Evolutionary conservation across 1,140 invertebrate species (phyloP), one percentile per base, ranked within the genome.

Genomic region (Heliothis virescens): DNA sequence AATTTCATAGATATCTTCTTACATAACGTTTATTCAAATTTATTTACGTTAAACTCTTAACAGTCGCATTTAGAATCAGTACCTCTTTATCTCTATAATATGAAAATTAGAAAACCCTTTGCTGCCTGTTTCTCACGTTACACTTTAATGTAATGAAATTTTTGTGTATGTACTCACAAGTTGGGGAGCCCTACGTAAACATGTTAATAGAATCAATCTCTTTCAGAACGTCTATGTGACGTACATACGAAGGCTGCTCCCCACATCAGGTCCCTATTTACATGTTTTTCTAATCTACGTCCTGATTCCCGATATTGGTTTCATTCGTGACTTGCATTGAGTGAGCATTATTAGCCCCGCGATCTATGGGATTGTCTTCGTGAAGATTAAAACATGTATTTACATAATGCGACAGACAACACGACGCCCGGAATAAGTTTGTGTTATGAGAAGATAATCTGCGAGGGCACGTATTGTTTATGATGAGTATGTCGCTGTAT

Each of bases 281-380:
- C 87, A 90, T 92, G 88, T 89, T 92, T 89, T 86, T 85, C 85
- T 81, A 86, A 91, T 92, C 86, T 90, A 87, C 85, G 88, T 89
- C 67, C 82, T 86, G 81, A 91, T 90, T 89, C 67, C 82, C 85
- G 82, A 91, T 90, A 92, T 93, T 88, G 85, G 84, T 79, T 79
- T 81, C 65, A 85, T 79, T 72, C 92, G 92, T 92, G 92, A 91
- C 91, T 90, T 87, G 92, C 87, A 92, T 92, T 62, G 71, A 84
- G 21, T 63, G 48, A 79, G 85, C 83, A 73, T 50, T 87, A 89
- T 88, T 88, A 86, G 82, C 60, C 79, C 57, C 81, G 48, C 26
- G 59, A 5, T 41, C 78, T 59, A 82, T 53, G 65, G 79, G 52
- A 86, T 85, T 85, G 84, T 83, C 77, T 86, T 82, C 16, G 65